These are phyloP conservation scores for Cataglyphis cursor DNA, from an alignment of 2,888 invertebrate species.

Conservation along the genomic window DNA sequence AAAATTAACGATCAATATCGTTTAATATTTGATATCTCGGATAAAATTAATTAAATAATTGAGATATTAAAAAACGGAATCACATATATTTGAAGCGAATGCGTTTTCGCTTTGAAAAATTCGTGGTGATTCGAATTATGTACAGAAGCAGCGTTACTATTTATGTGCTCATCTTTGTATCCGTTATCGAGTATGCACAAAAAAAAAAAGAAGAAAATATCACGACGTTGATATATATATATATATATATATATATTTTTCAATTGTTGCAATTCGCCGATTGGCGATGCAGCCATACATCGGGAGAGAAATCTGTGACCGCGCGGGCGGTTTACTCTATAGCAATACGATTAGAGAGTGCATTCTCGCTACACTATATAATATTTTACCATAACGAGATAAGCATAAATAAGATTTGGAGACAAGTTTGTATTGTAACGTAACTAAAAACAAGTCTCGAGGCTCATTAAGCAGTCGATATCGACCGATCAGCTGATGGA, in stretches of 20 bases:
- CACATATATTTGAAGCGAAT: neutral
- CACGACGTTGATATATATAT: neutral
- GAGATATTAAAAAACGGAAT: neutral
- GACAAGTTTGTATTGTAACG: conserved; percentile 12
- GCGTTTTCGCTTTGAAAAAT: neutral
- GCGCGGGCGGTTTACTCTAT: conserved; percentile 20
- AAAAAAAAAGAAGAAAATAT: neutral
- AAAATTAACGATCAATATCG: neutral
- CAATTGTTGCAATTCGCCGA: conserved; percentile 12
- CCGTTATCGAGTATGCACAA: neutral
- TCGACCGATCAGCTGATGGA: neutral
- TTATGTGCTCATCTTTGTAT: neutral
- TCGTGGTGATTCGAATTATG: neutral
- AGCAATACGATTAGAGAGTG: conserved; percentile 47
- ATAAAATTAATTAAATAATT: neutral
- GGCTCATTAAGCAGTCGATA: neutral
- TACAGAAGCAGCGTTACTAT: neutral
- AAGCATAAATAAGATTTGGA: conserved; percentile 16
- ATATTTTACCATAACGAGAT: conserved; percentile 36
- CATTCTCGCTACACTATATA: conserved; percentile 36
- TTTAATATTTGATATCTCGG: neutral
- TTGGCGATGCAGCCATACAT: neutral
- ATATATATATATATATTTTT: neutral
- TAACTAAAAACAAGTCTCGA: neutral
- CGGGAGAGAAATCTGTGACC: conserved; percentile 16